Conservation (phyloP, 2,797 vertebrate genomes). For the Tolypeutes matacus region DNA sequence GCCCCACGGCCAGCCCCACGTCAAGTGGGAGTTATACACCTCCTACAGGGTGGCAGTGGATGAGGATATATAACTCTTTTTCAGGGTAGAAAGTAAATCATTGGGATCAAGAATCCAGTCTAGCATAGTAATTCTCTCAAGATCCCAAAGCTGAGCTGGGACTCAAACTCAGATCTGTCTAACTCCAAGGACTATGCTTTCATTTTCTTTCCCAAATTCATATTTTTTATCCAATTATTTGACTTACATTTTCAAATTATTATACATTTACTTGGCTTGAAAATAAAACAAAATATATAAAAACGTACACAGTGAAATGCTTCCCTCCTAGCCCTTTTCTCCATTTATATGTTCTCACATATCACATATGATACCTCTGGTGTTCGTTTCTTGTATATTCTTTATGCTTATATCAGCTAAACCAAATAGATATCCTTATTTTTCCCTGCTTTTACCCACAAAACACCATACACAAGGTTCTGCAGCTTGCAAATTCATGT, state of each 20-base stretch:
- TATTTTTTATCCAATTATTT: neutral
- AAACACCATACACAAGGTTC: neutral
- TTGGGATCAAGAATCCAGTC: neutral
- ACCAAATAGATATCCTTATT: neutral
- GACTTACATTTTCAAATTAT: conserved; percentile 31
- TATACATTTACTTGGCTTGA: neutral
- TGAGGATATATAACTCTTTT: neutral
- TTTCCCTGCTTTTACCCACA: neutral
- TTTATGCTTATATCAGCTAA: neutral
- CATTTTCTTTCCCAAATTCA: neutral
- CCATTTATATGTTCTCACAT: neutral
- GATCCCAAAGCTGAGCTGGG: neutral
- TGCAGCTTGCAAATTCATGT: neutral
- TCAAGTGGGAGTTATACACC: fast-evolving
- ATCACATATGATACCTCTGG: neutral
- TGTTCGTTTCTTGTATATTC: neutral
- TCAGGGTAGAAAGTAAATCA: neutral
- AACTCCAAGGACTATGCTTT: neutral
- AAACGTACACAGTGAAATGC: neutral
- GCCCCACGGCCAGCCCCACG: neutral
- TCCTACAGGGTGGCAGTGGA: neutral
- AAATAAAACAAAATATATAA: neutral
- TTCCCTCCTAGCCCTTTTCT: neutral
- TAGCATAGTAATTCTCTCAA: neutral
- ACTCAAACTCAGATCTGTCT: neutral